Percentiles rank a stretch among this genome's conserved stretches.
phyloP scores from a whole-genome alignment of 2,888 invertebrate genomes.

The Ramazzottius varieornatus region DNA sequence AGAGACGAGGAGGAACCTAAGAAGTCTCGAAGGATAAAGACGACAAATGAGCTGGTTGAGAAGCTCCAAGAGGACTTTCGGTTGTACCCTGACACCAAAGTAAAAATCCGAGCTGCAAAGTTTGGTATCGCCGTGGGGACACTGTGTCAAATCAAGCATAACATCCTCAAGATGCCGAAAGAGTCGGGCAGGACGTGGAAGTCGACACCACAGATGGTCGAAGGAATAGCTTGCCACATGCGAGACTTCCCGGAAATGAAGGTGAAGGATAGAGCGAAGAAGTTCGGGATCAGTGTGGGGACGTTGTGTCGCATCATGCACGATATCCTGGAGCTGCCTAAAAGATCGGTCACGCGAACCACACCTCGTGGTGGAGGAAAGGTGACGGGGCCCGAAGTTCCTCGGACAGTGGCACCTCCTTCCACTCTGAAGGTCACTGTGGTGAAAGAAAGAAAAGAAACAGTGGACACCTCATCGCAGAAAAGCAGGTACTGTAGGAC shows the following conservation, averaged over 20 bases:
- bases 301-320: conserved; percentile 2
- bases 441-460: too few relatives aligned
- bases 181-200: background rate
- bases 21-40: background rate
- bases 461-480: too few relatives aligned
- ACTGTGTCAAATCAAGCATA: background rate
- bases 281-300: background rate
- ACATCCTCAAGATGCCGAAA: background rate
- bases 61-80: background rate
- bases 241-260: background rate
- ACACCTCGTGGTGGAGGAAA: too few relatives aligned
- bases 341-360: background rate
- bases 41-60: background rate
- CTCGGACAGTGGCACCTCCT: too few relatives aligned
- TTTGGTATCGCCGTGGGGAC: background rate
- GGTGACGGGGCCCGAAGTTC: too few relatives aligned
- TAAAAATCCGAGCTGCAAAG: background rate
- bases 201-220: background rate
- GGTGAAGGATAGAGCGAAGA: background rate
- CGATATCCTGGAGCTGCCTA: background rate
- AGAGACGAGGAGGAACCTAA: background rate
- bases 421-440: too few relatives aligned
- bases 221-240: background rate
- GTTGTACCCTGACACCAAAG: background rate
- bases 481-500: too few relatives aligned